Base-by-base conservation (phyloP, 2,888 invertebrate species). In the Thalpophila matura region DNA sequence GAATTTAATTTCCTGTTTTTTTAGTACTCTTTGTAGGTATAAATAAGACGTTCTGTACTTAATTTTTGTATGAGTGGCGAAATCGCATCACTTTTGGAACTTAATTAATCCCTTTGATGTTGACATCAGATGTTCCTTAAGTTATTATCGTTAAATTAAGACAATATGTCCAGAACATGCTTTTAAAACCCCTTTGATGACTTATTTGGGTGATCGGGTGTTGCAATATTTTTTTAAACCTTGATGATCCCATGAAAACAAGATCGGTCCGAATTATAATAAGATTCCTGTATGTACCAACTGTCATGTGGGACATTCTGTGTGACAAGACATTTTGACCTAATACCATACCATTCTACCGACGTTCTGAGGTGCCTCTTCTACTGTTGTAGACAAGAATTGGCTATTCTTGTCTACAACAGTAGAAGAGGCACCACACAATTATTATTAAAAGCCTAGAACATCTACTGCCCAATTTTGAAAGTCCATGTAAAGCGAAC, bases 101-200 rank as follows among this genome's bases (percentile, higher is more conserved):
- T 50, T 55, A 56, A 57, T 72, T 47, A 72, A 51, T 56, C 46
- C 45, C 22, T 64, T 68, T 72, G 68, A 68, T 40, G 35, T 50
- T 37, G 20, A n/a, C 49, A 33, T 24, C 38, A 38, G 45, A 45
- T 35, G 55, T 73, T 37, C 12, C 26, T 54, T 47, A 46, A 69
- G 47, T 35, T 66, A 54, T 66, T 45, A 69, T 29, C 37, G 57
- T 42, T 37, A 47, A 69, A 65, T 66, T 73, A 72, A 72, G 37
- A 40, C 43, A 26, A 65, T 57, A 47, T 43, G 24, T 71, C 42
- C 10, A 12, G 20, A 24, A 31, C 33, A 26, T 16, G 43, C 20
- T 51, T 12, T 5, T 6, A 4, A 55, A 27, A n/a, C n/a, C n/a
- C n/a, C n/a, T n/a, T n/a, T n/a, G 27, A 27, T 26, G 33, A 5